These are phyloP conservation scores for Aegotheles bennettii DNA, from an alignment of 2,113 vertebrate genomes.

Conservation along the genomic window DNA sequence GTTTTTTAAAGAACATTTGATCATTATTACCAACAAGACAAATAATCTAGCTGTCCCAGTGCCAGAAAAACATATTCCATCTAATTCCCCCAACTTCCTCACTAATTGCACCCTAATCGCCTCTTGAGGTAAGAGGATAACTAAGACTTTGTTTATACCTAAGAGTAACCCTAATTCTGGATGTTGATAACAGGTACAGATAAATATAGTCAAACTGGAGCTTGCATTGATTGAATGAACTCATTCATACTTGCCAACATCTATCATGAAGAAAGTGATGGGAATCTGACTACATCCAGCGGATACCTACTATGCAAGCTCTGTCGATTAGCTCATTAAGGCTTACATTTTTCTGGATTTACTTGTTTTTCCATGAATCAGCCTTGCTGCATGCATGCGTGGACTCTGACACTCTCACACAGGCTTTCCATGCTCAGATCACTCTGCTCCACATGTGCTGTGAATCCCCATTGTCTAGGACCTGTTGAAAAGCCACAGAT, in stretches of 20 bases:
- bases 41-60: neutral
- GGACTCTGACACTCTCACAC: neutral
- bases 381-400: neutral
- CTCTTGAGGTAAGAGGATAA: neutral
- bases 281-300: neutral
- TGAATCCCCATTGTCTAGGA: neutral
- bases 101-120: neutral
- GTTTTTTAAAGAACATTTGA: neutral
- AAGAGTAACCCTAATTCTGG: neutral
- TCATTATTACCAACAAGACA: neutral
- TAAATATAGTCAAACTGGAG: neutral
- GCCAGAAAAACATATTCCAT: neutral
- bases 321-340: neutral
- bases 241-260: neutral
- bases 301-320: neutral
- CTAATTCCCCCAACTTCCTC: neutral
- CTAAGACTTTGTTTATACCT: neutral
- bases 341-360: neutral
- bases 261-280: neutral
- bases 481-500: neutral
- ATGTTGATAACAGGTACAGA: neutral
- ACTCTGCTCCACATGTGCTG: neutral
- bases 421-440: neutral
- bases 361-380: neutral
- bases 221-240: neutral